These are phyloP conservation scores for Rhabdophis nuchalis DNA, from an alignment of 2,797 vertebrate genomes.

Conservation along the genomic window DNA sequence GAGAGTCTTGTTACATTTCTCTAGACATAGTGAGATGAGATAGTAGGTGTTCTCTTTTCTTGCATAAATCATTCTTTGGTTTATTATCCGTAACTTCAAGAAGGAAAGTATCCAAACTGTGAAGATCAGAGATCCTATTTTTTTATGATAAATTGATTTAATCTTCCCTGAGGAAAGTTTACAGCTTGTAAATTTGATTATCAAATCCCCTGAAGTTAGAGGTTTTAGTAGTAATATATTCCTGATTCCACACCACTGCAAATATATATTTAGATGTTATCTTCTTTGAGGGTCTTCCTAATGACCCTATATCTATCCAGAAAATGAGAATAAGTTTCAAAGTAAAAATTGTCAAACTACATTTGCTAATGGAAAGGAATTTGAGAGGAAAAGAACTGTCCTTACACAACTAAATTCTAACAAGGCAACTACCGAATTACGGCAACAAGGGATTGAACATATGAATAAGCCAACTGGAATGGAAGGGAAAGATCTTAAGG, in stretches of 20 bases:
- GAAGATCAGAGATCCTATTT: slow-evolving; percentile 13
- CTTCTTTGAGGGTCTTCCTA: not conserved
- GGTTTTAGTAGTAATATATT: slow-evolving; percentile 16
- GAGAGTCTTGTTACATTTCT: not conserved
- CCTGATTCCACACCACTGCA: not conserved
- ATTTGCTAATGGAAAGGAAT: not conserved
- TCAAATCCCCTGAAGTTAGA: not conserved
- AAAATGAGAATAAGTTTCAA: not conserved
- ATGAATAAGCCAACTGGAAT: not conserved
- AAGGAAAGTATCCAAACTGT: slow-evolving; percentile 24
- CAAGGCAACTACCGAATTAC: not conserved
- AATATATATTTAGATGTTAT: slow-evolving; percentile 26
- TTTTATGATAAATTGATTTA: slow-evolving; percentile 23
- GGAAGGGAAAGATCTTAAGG: not conserved
- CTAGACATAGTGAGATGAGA: not conserved
- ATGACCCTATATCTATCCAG: not conserved
- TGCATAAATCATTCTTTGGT: slow-evolving; percentile 17
- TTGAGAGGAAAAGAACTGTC: not conserved
- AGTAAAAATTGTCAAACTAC: not conserved
- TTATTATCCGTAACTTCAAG: slow-evolving; percentile 5
- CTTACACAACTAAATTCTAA: not conserved
- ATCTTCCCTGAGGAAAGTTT: not conserved
- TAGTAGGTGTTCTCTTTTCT: not conserved
- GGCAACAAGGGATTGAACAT: not conserved
- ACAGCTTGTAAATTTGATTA: not conserved